These are phyloP conservation scores for Coecobrya sp. DNA, from an alignment of 2,888 invertebrate species.

Conservation along the genomic window DNA sequence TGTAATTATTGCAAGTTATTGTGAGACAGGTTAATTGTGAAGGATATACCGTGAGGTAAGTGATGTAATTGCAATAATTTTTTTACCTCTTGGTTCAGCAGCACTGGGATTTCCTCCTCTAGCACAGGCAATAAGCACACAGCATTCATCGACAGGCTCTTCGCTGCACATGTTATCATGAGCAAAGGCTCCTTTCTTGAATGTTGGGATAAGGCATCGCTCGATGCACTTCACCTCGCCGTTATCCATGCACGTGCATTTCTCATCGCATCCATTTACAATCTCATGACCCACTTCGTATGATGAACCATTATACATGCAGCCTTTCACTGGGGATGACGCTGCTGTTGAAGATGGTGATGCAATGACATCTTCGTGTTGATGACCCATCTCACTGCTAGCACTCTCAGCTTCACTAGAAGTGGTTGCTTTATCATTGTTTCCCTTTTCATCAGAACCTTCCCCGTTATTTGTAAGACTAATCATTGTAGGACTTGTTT, in stretches of 20 bases:
- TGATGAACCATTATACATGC: slow-evolving; percentile 85
- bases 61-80: not conserved
- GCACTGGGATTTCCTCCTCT: slow-evolving; percentile 72
- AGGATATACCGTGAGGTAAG: not conserved
- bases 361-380: slow-evolving; percentile 46
- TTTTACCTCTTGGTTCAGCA: slow-evolving; percentile 83
- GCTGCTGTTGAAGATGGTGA: slow-evolving; percentile 51
- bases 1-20: slow-evolving; percentile 21
- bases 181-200: slow-evolving; percentile 91
- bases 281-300: slow-evolving; percentile 90
- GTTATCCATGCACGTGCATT: slow-evolving; percentile 91
- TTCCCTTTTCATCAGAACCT: slow-evolving; percentile 11
- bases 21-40: slow-evolving; percentile 21
- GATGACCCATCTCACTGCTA: slow-evolving; percentile 61
- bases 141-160: slow-evolving; percentile 89
- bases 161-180: slow-evolving; percentile 93
- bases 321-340: slow-evolving; percentile 77
- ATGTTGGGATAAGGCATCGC: slow-evolving; percentile 91
- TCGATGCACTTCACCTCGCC: slow-evolving; percentile 92
- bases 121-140: slow-evolving; percentile 86
- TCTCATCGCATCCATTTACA: slow-evolving; percentile 92
- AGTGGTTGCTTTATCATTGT: slow-evolving; percentile 57
- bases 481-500: slow-evolving; percentile 18
- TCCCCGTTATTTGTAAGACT: slow-evolving; percentile 1
- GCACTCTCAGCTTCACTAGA: slow-evolving; percentile 69